Conservation (phyloP, 2,888 invertebrate genomes). For the Pantelozetes paolii region DNA sequence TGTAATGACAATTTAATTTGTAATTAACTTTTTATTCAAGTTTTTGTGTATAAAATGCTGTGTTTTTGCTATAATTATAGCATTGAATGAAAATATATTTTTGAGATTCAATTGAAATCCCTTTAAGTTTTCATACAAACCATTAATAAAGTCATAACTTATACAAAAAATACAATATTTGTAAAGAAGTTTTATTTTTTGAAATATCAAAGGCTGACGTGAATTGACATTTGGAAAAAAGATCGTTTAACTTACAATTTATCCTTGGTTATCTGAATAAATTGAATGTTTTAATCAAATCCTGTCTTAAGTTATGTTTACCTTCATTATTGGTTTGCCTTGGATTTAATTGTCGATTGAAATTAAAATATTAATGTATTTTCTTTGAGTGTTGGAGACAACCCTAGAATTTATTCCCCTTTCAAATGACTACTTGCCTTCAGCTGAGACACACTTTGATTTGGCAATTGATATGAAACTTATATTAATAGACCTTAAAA, state of each 20-base stretch:
- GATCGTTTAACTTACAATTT: conserved; percentile 5
- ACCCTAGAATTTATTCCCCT: background rate
- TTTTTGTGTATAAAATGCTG: no score
- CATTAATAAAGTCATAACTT: no score
- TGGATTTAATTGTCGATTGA: background rate
- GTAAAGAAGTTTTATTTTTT: no score
- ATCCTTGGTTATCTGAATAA: background rate
- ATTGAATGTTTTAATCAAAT: background rate
- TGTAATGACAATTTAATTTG: no score
- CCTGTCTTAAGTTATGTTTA: background rate
- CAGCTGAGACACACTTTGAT: no score
- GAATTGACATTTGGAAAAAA: background rate
- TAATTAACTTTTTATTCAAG: no score
- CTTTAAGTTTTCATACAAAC: no score
- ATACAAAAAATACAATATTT: no score
- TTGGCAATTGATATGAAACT: background rate
- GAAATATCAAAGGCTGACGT: no score
- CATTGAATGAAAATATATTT: no score
- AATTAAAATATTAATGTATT: background rate
- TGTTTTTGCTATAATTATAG: no score
- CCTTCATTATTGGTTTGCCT: background rate
- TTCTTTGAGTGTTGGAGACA: background rate
- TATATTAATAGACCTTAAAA: background rate
- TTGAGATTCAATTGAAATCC: no score
- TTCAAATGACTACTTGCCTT: background rate